Evolutionary conservation across 2,888 invertebrate species (phyloP).

Genomic region (Noctuana brunneofusca): DNA sequence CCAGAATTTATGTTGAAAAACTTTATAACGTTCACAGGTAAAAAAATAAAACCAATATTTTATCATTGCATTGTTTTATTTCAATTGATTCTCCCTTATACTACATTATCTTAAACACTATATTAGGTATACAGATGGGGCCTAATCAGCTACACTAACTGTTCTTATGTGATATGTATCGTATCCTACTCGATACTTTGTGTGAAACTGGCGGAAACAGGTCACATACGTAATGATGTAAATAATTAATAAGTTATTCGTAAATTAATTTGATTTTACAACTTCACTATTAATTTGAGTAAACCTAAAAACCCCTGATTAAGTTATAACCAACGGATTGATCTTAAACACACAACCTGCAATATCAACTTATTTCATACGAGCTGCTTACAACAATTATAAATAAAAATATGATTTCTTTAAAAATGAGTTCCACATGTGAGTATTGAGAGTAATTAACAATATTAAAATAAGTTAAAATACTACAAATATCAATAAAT

Average conservation of each 20-base stretch:
- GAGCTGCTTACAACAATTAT: not conserved
- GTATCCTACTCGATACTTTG: not conserved
- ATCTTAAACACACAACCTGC: not conserved
- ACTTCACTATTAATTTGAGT: too few relatives aligned
- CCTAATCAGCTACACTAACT: not conserved
- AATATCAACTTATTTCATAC: not conserved
- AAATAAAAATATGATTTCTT: not conserved
- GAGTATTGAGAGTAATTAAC: too few relatives aligned
- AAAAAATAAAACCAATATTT: conserved; percentile 6
- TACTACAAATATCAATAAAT: too few relatives aligned
- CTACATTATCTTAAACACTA: too few relatives aligned
- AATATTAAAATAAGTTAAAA: too few relatives aligned
- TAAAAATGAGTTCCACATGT: too few relatives aligned
- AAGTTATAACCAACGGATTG: not conserved
- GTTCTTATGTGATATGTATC: conserved; percentile 2
- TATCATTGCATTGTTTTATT: conserved; percentile 14
- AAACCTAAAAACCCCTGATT: too few relatives aligned
- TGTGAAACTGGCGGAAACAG: not conserved
- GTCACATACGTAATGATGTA: too few relatives aligned
- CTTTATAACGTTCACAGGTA: not conserved
- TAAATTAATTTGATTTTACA: too few relatives aligned
- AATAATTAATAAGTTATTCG: too few relatives aligned
- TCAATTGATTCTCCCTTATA: not conserved
- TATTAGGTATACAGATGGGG: not conserved
- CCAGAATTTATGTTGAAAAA: too few relatives aligned